These are phyloP conservation scores for Spea multiplicata DNA, from an alignment of 2,113 vertebrate genomes.

Conservation along the genomic window DNA sequence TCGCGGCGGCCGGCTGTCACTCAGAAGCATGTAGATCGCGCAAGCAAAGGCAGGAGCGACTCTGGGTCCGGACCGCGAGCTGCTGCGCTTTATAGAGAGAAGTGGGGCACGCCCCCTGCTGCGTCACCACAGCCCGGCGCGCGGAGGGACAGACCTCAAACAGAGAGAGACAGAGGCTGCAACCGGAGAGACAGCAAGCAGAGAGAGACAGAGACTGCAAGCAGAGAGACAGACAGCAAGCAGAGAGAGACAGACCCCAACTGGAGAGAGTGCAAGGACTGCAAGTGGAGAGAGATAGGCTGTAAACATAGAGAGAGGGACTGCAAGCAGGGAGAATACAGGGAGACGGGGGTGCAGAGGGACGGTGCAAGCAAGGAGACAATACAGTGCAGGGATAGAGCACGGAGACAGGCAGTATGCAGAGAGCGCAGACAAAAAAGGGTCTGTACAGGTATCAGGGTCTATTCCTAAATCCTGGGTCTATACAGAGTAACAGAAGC, in stretches of 20 bases:
- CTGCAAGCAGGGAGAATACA: not conserved
- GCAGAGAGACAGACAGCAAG: not conserved
- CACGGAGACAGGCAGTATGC: not conserved
- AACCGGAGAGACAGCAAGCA: not conserved
- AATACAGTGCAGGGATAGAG: too few relatives aligned
- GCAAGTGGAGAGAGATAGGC: not conserved
- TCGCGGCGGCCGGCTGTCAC: not conserved
- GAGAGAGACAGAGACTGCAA: not conserved
- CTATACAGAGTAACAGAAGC: too few relatives aligned
- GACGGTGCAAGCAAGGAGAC: not conserved
- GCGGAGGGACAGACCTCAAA: not conserved
- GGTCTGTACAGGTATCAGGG: too few relatives aligned
- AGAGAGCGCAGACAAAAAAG: not conserved
- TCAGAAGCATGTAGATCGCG: not conserved
- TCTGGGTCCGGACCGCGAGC: constrained; percentile 8
- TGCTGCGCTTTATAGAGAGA: constrained; percentile 55
- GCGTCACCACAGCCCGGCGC: not conserved
- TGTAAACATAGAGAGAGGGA: not conserved
- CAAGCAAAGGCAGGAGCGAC: fast-evolving
- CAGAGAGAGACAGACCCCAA: not conserved
- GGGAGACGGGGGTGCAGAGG: too few relatives aligned
- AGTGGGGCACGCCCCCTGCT: constrained; percentile 51
- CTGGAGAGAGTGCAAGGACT: not conserved
- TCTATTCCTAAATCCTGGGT: too few relatives aligned
- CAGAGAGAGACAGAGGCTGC: not conserved